A percentile compares a stretch with the other conserved stretches of the same genome.
Evolutionary conservation across 2,888 invertebrate species (phyloP).

Genomic region (Margaritifera margaritifera): DNA sequence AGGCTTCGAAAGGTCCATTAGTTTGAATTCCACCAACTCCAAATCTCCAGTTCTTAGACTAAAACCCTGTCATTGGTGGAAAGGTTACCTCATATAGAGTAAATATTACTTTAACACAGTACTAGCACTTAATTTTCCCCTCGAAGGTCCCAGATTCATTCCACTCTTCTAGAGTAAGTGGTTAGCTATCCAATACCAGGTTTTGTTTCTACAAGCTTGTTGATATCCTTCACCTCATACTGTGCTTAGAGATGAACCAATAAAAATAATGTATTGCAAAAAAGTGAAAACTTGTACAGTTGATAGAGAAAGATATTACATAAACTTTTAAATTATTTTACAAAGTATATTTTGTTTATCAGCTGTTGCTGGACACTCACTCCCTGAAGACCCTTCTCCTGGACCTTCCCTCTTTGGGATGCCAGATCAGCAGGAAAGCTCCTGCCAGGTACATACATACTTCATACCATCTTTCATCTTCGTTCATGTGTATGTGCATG

Average conservation of each 20-base stretch:
- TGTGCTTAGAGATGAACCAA: background rate
- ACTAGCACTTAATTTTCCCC: too few relatives aligned
- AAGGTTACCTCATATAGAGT: too few relatives aligned
- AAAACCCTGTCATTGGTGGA: too few relatives aligned
- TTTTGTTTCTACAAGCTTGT: background rate
- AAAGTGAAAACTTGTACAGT: background rate
- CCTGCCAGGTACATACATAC: conserved; percentile 82
- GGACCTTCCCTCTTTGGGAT: conserved; percentile 94
- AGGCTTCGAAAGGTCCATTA: too few relatives aligned
- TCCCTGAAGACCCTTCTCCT: conserved; percentile 84
- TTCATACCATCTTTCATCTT: background rate
- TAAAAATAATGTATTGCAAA: background rate
- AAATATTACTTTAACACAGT: too few relatives aligned
- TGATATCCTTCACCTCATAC: background rate
- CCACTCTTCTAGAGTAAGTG: too few relatives aligned
- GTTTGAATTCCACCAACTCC: too few relatives aligned
- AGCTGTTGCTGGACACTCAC: conserved; percentile 91
- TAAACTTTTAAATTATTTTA: background rate
- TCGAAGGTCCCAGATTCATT: too few relatives aligned
- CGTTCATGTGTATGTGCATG: background rate
- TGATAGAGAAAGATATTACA: background rate
- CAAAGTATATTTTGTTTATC: conserved; percentile 65
- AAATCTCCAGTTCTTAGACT: too few relatives aligned
- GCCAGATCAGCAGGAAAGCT: conserved; percentile 88
- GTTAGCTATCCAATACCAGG: too few relatives aligned